Conservation (phyloP, 1,140 invertebrate genomes). For the Drosophila eugracilis region DNA sequence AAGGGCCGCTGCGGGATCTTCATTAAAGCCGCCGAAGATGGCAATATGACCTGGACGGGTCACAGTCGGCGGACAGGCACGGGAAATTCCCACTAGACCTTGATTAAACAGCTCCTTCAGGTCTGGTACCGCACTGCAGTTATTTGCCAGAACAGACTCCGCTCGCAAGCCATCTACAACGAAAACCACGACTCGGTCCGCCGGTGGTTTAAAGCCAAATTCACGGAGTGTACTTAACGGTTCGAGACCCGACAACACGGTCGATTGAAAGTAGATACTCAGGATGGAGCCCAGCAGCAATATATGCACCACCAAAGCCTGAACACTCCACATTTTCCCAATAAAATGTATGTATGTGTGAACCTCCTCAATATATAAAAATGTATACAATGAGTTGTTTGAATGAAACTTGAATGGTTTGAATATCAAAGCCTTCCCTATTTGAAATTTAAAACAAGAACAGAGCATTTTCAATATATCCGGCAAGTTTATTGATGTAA, state of each 20-base stretch:
- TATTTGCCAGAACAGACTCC: conserved; percentile 89
- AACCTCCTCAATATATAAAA: background rate
- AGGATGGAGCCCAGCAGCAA: conserved; percentile 87
- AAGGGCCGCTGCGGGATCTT: conserved; percentile 97
- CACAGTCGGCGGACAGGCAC: conserved; percentile 96
- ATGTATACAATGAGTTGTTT: background rate
- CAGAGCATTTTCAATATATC: conserved; percentile 44
- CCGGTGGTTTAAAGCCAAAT: conserved; percentile 86
- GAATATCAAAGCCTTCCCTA: background rate
- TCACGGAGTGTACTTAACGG: conserved; percentile 84
- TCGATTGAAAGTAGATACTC: conserved; percentile 88
- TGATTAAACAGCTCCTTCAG: conserved; percentile 70
- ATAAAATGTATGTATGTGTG: background rate
- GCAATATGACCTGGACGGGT: conserved; percentile 98
- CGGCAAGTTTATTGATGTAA: conserved; percentile 80
- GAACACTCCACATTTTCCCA: conserved; percentile 74
- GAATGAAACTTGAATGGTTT: background rate
- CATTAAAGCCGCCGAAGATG: conserved; percentile 96
- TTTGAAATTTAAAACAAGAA: background rate
- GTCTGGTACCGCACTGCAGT: conserved; percentile 49
- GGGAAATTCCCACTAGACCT: conserved; percentile 94
- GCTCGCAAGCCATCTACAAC: conserved; percentile 95
- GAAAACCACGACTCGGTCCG: conserved; percentile 92
- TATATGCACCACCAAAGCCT: conserved; percentile 85
- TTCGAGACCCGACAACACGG: conserved; percentile 86